Conservation (phyloP, 2,113 vertebrate species). For the Craseonycteris thonglongyai region DNA sequence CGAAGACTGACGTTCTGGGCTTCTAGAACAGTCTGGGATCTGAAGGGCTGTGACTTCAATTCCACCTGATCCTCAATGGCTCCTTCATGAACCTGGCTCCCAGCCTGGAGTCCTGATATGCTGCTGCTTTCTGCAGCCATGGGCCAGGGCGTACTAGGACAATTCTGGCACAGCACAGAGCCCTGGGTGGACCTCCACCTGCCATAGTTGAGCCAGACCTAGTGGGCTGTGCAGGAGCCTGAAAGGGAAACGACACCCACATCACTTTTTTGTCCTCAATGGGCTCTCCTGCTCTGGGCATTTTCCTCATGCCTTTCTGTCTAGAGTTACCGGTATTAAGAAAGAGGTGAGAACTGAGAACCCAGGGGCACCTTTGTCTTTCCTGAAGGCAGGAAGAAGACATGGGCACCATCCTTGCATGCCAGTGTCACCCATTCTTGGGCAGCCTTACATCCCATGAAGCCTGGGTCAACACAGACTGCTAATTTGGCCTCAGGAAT, state of each 20-base stretch:
- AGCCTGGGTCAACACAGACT: not conserved
- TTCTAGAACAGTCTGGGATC: not conserved
- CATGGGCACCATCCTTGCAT: rapidly evolving
- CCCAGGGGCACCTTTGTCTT: not conserved
- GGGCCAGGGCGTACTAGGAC: not conserved
- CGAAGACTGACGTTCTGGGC: not conserved
- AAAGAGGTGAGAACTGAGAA: not conserved
- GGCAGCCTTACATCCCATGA: not conserved
- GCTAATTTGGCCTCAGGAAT: not conserved
- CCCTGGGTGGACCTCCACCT: not conserved
- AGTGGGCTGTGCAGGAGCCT: not conserved
- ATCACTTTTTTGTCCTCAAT: not conserved
- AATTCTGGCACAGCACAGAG: not conserved
- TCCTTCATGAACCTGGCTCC: not conserved
- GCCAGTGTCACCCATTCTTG: not conserved
- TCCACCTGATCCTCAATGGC: no score
- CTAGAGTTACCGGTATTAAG: not conserved
- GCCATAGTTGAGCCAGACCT: not conserved
- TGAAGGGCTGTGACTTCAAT: not conserved
- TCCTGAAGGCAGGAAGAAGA: not conserved
- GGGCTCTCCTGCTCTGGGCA: not conserved
- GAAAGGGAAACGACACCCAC: not conserved
- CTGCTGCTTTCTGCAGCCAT: not conserved
- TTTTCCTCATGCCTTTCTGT: not conserved
- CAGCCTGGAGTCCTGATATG: not conserved